These are phyloP conservation scores for Tiaroga cobitis DNA, from an alignment of 2,797 vertebrate species.

Conservation along the genomic window DNA sequence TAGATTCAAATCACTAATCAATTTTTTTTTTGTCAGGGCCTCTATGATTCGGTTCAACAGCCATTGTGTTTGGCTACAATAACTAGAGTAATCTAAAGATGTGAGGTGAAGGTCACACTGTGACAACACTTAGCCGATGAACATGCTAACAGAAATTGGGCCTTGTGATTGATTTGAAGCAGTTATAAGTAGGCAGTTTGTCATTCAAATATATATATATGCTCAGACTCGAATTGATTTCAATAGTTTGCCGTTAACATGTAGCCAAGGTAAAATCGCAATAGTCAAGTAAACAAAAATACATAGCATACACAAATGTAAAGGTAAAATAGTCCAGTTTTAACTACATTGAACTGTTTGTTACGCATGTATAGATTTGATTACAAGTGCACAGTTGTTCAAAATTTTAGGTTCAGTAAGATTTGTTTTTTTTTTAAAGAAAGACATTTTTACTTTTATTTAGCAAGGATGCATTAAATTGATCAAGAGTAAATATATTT, in stretches of 20 bases:
- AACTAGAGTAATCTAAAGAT: not conserved
- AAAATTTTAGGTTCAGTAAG: not conserved
- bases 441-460: too few species aligned
- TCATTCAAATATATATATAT: not conserved
- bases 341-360: not conserved
- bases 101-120: not conserved
- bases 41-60: slow-evolving; percentile 12
- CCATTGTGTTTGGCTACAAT: not conserved
- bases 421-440: too few species aligned
- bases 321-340: not conserved
- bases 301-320: not conserved
- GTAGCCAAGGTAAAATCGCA: not conserved
- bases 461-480: too few species aligned
- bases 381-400: not conserved
- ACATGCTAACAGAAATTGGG: not conserved
- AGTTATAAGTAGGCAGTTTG: not conserved
- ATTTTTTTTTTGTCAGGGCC: not conserved
- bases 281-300: not conserved
- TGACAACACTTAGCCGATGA: not conserved
- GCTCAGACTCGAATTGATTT: not conserved
- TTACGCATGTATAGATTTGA: not conserved
- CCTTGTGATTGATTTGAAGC: not conserved
- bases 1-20: slow-evolving; percentile 29
- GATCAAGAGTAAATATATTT: too few species aligned
- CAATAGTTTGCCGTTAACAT: not conserved